A percentile compares a stretch with the other conserved stretches of the same genome.
Evolutionary conservation across 2,797 vertebrate species (phyloP).

Genomic region (Loriculus beryllinus): DNA sequence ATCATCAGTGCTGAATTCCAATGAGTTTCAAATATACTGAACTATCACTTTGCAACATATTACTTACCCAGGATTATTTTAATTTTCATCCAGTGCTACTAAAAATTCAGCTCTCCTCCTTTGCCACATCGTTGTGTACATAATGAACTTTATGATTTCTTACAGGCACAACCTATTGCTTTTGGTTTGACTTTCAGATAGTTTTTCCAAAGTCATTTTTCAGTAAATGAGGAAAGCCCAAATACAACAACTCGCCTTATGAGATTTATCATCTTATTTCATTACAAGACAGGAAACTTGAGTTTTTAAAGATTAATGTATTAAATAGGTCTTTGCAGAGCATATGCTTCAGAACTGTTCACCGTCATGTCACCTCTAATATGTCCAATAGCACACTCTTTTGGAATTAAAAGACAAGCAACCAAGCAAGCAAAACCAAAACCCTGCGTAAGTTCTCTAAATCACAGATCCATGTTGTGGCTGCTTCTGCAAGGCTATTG

Average conservation of each 20-base stretch:
- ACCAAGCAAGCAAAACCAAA: not conserved
- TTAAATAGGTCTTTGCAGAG: not conserved
- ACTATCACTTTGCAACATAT: constrained; percentile 62
- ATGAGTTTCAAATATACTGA: constrained; percentile 65
- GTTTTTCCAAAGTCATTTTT: constrained; percentile 47
- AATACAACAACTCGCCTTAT: constrained; percentile 27
- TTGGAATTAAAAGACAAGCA: not conserved
- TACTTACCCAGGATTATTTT: constrained; percentile 66
- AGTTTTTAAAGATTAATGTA: constrained; percentile 29
- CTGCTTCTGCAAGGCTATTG: constrained; percentile 14
- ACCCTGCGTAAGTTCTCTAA: not conserved
- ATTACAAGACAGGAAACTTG: constrained; percentile 11
- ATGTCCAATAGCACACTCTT: not conserved
- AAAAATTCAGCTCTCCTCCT: constrained; percentile 61
- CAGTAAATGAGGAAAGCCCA: constrained; percentile 51
- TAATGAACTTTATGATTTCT: constrained; percentile 67
- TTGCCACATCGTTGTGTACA: constrained; percentile 18
- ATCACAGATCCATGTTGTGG: constrained; percentile 18
- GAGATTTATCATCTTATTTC: constrained; percentile 24
- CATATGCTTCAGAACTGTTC: not conserved
- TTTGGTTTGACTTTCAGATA: constrained; percentile 57
- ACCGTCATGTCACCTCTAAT: not conserved
- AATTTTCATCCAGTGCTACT: constrained; percentile 65
- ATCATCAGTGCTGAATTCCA: constrained; percentile 58
- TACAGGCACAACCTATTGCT: constrained; percentile 32